These are phyloP conservation scores for Selene dorsalis DNA, from an alignment of 2,797 vertebrate species.

Conservation along the genomic window DNA sequence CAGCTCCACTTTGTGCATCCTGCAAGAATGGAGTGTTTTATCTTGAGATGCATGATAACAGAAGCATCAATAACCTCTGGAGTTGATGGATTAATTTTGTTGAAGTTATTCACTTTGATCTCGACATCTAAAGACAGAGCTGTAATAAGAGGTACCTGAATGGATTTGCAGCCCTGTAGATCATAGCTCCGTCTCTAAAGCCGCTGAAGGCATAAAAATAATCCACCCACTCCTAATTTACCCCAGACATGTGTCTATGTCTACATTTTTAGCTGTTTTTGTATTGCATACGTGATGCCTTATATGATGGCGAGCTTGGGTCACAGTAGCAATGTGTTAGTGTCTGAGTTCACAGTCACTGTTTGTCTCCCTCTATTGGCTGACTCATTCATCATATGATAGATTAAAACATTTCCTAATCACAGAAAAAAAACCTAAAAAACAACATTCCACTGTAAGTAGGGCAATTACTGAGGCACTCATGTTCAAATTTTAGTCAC, in stretches of 20 bases:
- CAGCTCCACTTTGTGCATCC: background rate
- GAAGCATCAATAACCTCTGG: conserved; percentile 40
- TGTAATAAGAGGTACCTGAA: conserved; percentile 34
- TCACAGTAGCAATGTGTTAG: conserved; percentile 32
- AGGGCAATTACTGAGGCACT: background rate
- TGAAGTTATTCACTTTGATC: conserved; percentile 49
- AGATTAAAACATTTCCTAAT: conserved; percentile 30
- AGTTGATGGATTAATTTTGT: conserved; percentile 36
- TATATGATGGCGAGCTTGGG: conserved; percentile 38
- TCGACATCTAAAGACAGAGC: conserved; percentile 32
- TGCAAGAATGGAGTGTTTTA: conserved; percentile 7
- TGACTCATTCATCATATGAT: conserved; percentile 37
- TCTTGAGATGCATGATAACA: conserved; percentile 13
- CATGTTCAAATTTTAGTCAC: background rate
- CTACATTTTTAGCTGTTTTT: too few species aligned
- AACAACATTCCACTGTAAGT: conserved; percentile 1
- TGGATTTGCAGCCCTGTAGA: conserved; percentile 6
- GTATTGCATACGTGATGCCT: background rate
- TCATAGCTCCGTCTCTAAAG: conserved; percentile 24
- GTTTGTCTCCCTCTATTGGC: conserved; percentile 80
- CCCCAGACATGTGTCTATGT: background rate
- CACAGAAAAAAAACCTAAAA: conserved; percentile 11
- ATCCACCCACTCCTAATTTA: background rate
- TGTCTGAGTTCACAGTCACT: conserved; percentile 26
- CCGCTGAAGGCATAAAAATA: conserved; percentile 15